phyloP scores from a whole-genome alignment of 2,888 invertebrate species.

The Mesochorus sp. region DNA sequence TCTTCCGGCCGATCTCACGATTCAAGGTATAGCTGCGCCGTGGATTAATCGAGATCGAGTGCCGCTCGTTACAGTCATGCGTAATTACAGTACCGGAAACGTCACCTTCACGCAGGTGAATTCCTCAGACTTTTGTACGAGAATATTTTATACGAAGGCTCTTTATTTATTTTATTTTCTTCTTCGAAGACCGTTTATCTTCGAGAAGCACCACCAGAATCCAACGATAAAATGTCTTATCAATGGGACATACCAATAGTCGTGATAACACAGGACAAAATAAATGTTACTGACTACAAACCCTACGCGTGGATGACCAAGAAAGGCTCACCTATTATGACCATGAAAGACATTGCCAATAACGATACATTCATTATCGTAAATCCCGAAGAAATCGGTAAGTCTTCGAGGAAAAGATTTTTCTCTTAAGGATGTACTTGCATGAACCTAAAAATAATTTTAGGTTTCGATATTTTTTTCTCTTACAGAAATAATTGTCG shows the following conservation, averaged over 20 bases:
- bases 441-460: not conserved
- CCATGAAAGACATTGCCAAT: conserved; percentile 83
- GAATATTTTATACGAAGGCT: not conserved
- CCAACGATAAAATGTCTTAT: conserved; percentile 85
- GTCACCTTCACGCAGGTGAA: conserved; percentile 87
- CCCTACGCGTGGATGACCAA: conserved; percentile 87
- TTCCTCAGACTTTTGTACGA: not conserved
- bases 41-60: conserved; percentile 93
- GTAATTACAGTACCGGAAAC: conserved; percentile 86
- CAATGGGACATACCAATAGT: conserved; percentile 90
- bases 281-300: conserved; percentile 85
- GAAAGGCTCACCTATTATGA: conserved; percentile 82
- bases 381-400: conserved; percentile 93
- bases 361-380: conserved; percentile 88
- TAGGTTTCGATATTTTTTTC: not conserved
- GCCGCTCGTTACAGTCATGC: conserved; percentile 88
- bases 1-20: conserved; percentile 84
- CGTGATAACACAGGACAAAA: conserved; percentile 84
- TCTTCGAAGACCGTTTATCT: conserved; percentile 62
- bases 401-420: conserved; percentile 67
- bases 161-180: not conserved
- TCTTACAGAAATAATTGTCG: not conserved
- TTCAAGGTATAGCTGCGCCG: conserved; percentile 89
- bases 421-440: not conserved
- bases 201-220: conserved; percentile 83